Evolutionary conservation across 2,888 invertebrate genomes (phyloP).

Genomic region (Mantis religiosa): DNA sequence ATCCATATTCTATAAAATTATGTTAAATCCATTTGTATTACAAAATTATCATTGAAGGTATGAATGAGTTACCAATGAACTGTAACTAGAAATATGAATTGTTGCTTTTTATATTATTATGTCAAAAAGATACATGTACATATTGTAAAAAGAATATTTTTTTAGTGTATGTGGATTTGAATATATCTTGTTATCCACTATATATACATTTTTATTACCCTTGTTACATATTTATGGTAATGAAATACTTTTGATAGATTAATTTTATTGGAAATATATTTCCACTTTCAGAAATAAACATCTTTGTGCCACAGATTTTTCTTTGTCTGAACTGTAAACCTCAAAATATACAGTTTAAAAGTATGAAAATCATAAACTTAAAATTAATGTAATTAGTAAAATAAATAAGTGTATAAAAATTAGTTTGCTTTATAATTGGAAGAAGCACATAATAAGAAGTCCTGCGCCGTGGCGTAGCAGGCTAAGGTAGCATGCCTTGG

Average conservation of each 20-base stretch:
- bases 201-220: not conserved
- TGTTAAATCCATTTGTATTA: not conserved
- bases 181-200: not conserved
- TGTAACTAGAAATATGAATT: not conserved
- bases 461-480: too few relatives aligned
- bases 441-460: too few relatives aligned
- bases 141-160: not conserved
- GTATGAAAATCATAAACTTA: not conserved
- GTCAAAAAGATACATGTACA: not conserved
- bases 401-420: not conserved
- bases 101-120: not conserved
- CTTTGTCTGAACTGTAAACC: not conserved
- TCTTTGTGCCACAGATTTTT: not conserved
- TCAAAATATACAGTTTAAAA: not conserved
- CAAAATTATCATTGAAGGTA: not conserved
- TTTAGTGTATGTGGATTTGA: not conserved
- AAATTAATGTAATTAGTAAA: not conserved
- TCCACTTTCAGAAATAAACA: not conserved
- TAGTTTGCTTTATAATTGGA: too few relatives aligned
- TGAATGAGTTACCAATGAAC: not conserved
- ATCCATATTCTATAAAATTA: not conserved
- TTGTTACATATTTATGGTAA: not conserved
- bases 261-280: not conserved
- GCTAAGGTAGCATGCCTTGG: too few relatives aligned
- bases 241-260: not conserved